Conservation (phyloP, 1,140 invertebrate species). For the Leucophenga varia region DNA sequence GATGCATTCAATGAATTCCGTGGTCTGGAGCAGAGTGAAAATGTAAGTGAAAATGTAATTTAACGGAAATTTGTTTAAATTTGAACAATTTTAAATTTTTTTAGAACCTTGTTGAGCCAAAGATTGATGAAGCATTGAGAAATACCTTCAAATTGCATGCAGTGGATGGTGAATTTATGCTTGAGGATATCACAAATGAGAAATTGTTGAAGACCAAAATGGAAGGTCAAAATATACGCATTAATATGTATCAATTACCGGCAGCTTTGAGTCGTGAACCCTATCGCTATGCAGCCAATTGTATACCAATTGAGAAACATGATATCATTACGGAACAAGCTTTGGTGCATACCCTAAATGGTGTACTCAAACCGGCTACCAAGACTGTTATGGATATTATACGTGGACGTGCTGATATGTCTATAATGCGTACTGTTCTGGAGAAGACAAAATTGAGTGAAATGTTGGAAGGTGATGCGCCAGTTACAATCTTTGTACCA, state of each 20-base stretch:
- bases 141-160: conserved; percentile 57
- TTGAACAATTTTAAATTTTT: conserved; percentile 6
- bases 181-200: conserved; percentile 58
- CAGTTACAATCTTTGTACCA: conserved; percentile 67
- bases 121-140: conserved; percentile 26
- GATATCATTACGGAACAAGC: conserved; percentile 66
- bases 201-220: conserved; percentile 57
- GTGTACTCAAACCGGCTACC: conserved; percentile 62
- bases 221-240: conserved; percentile 60
- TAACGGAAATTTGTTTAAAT: neutral
- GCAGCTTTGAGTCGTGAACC: conserved; percentile 45
- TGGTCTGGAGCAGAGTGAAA: conserved; percentile 38
- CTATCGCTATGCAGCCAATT: conserved; percentile 60
- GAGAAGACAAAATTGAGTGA: conserved; percentile 51
- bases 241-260: conserved; percentile 63
- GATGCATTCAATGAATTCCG: conserved; percentile 59
- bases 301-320: conserved; percentile 57
- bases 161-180: conserved; percentile 55
- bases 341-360: conserved; percentile 67
- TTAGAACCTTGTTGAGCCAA: conserved; percentile 41
- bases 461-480: conserved; percentile 59
- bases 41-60: conserved; percentile 26
- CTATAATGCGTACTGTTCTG: conserved; percentile 48
- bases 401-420: conserved; percentile 51
- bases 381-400: conserved; percentile 57